These are phyloP conservation scores for Heliconius ethilla DNA, from an alignment of 2,888 invertebrate species.

Conservation along the genomic window DNA sequence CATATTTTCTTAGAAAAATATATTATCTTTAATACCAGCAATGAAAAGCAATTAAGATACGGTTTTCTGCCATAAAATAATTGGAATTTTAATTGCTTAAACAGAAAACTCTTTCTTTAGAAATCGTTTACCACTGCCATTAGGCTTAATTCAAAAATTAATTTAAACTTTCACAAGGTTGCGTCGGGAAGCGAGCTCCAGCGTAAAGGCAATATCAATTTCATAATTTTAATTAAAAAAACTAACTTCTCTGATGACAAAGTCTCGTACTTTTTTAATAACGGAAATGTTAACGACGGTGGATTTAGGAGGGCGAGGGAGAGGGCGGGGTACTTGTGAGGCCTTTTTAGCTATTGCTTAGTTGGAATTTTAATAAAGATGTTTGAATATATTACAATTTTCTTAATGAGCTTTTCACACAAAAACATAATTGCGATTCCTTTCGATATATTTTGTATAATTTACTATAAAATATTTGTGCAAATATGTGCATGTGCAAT, in stretches of 20 bases:
- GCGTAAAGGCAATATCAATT: constrained; percentile 82
- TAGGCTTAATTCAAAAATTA: constrained; percentile 82
- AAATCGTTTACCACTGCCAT: constrained; percentile 78
- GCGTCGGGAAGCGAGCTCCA: constrained; percentile 70
- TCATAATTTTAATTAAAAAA: constrained; percentile 83
- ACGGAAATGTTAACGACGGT: constrained; percentile 76
- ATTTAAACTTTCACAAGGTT: constrained; percentile 82
- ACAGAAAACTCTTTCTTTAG: constrained; percentile 76
- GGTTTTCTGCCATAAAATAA: constrained; percentile 69
- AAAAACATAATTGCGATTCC: neutral
- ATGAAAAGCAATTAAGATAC: constrained; percentile 72
- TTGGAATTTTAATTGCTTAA: constrained; percentile 74
- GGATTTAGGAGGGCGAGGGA: constrained; percentile 51
- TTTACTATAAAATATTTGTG: neutral
- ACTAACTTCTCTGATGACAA: constrained; percentile 80
- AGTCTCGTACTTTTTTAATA: constrained; percentile 82
- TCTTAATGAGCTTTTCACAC: constrained; percentile 17
- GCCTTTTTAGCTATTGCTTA: constrained; percentile 48
- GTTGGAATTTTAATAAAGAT: constrained; percentile 56
- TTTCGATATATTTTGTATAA: neutral
- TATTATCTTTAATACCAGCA: constrained; percentile 49
- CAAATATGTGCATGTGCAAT: neutral
- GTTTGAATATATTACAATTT: constrained; percentile 31
- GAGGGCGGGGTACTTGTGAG: constrained; percentile 48
- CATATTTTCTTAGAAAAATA: constrained; percentile 38